Evolutionary conservation across 2,888 invertebrate species (phyloP), one percentile per base, ranked within the genome.

Genomic region (Elysia crispata): DNA sequence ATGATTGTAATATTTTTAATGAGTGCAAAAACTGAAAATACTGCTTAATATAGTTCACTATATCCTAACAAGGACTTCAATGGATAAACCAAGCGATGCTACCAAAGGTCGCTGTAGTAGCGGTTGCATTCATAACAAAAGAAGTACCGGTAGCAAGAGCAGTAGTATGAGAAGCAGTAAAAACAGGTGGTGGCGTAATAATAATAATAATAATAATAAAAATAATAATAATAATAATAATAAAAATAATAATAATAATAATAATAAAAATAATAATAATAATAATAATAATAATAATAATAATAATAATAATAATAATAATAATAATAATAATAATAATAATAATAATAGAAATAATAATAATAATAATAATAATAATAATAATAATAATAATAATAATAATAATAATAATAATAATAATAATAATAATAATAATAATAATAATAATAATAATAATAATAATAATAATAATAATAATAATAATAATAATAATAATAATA

Each of bases 361-460:
- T n/a, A n/a, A 11, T 15, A 64, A 11, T n/a, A 64, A 11, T n/a
- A 64, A 11, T n/a, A n/a, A 15, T 64, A 64, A 11, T 23, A n/a
- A 18, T 64, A 64, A 15, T n/a, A n/a, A 15, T 64, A 64, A 11
- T 64, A 64, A 11, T 15, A 23, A 15, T 64, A 64, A 15, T 64
- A 64, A 15, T 64, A 64, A 15, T 64, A 64, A 15, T 64, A 64
- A 15, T 64, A 64, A 15, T 64, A 64, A 15, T 64, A n/a, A 15
- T 64, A 64, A 15, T 64, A 64, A 15, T 64, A n/a, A 15, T 64
- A 64, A 15, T 64, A 64, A 15, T 64, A 64, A 15, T 64, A 64
- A 15, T 64, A 64, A 15, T 64, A 64, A 15, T 64, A 64, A 15
- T 64, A 64, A 15, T 64, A 64, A 15, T 64, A 64, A 15, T 64